A percentile compares a stretch with the other conserved stretches of the same genome.
phyloP scores from a whole-genome alignment of 1,140 invertebrate genomes.

The Saccostrea glomerata region DNA sequence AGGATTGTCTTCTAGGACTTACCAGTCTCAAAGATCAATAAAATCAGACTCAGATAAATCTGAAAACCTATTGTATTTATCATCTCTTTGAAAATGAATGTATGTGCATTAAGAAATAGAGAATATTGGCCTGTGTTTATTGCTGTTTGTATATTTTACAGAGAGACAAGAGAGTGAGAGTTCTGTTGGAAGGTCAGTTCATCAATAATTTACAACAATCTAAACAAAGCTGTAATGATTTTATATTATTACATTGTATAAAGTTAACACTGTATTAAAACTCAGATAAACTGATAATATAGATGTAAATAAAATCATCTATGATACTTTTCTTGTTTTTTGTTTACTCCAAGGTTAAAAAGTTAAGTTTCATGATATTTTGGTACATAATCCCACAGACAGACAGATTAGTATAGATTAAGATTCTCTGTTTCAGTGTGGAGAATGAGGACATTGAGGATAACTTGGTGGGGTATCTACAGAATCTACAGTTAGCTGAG shows the following conservation, averaged over 20 bases:
- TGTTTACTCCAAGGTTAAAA: no score
- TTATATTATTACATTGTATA: no score
- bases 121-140: background rate
- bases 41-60: background rate
- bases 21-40: background rate
- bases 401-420: background rate
- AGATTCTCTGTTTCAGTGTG: background rate
- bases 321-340: no score
- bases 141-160: constrained; percentile 55
- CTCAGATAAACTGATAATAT: no score
- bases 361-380: no score
- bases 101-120: background rate
- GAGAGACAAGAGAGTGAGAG: constrained; percentile 75
- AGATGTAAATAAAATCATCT: no score
- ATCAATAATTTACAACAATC: no score
- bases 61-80: background rate
- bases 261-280: no score
- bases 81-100: background rate
- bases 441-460: constrained; percentile 50
- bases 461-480: constrained; percentile 63
- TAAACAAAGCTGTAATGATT: no score
- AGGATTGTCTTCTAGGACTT: background rate
- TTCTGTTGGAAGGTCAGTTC: constrained; percentile 74
- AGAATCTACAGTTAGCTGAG: constrained; percentile 62
- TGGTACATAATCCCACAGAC: no score